Conservation (phyloP, 2,797 vertebrate species). For the Sebastes goodei region DNA sequence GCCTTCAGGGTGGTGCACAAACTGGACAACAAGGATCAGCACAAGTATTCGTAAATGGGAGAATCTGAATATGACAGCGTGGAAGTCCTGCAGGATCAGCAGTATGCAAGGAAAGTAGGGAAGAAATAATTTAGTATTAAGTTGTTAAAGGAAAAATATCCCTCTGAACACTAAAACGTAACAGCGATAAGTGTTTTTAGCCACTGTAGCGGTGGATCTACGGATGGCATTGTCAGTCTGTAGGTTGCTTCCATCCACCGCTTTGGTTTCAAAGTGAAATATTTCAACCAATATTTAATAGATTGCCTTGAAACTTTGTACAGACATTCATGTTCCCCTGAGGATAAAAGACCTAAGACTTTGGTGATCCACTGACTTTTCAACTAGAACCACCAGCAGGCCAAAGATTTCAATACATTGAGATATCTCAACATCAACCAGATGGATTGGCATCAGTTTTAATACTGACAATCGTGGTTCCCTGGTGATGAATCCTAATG, state of each 20-base stretch:
- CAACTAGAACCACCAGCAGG: not conserved
- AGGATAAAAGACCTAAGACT: not conserved
- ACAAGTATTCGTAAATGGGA: constrained; percentile 21
- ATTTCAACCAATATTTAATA: not conserved
- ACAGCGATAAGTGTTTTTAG: too few species aligned
- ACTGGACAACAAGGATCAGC: constrained; percentile 83
- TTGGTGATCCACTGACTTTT: not conserved
- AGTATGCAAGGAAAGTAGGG: not conserved
- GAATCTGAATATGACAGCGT: not conserved
- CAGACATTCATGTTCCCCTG: not conserved
- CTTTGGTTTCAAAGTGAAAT: not conserved
- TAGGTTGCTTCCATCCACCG: not conserved
- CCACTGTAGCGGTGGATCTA: not conserved
- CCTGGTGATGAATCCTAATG: not conserved
- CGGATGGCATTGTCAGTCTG: not conserved
- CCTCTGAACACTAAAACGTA: too few species aligned
- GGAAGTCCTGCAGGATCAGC: not conserved
- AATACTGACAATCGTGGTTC: not conserved
- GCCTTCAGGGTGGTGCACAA: constrained; percentile 94
- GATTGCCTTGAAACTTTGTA: not conserved
- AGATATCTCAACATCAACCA: not conserved
- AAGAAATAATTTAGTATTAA: not conserved
- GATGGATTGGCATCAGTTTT: not conserved
- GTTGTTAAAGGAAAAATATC: not conserved
- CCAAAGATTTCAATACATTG: not conserved